Conservation (phyloP, 92 coral and sea anemone genomes). For the Heliopora coerulea region DNA sequence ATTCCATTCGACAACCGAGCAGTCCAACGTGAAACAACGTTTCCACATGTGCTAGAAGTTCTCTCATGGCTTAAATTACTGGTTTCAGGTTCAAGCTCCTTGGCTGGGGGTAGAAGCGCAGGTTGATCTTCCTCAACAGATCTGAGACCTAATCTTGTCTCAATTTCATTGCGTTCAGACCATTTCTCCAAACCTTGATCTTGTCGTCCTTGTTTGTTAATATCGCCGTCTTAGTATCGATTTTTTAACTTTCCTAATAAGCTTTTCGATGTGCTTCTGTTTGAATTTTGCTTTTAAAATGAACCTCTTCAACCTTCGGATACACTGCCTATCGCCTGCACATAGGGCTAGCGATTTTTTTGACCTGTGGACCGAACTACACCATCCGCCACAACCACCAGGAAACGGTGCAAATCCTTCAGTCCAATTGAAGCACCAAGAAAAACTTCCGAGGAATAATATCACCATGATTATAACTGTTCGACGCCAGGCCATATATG, state of each 20-base stretch:
- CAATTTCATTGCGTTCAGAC: too few species aligned
- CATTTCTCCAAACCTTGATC: background rate
- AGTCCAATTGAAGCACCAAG: background rate
- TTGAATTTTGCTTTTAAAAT: background rate
- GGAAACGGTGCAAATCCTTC: slow-evolving; percentile 1
- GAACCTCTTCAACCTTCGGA: background rate
- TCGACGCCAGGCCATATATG: background rate
- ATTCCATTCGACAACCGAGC: too few species aligned
- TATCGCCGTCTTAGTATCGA: background rate
- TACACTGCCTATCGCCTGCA: background rate
- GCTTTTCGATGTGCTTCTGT: background rate
- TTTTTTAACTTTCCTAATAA: background rate
- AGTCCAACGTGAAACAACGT: too few species aligned
- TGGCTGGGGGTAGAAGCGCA: too few species aligned
- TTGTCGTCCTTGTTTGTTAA: background rate
- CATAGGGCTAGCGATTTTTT: background rate
- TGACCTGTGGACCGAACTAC: background rate
- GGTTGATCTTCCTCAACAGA: too few species aligned
- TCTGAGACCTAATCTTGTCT: too few species aligned
- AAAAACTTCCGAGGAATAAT: background rate
- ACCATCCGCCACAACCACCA: background rate
- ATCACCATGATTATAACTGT: background rate
- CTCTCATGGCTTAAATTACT: too few species aligned
- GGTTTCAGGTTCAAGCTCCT: too few species aligned
- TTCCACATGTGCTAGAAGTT: too few species aligned